Percentiles rank a stretch among this genome's conserved stretches.
Conservation (phyloP, 2,888 invertebrate species). For the Tanytarsus gracilentus region DNA sequence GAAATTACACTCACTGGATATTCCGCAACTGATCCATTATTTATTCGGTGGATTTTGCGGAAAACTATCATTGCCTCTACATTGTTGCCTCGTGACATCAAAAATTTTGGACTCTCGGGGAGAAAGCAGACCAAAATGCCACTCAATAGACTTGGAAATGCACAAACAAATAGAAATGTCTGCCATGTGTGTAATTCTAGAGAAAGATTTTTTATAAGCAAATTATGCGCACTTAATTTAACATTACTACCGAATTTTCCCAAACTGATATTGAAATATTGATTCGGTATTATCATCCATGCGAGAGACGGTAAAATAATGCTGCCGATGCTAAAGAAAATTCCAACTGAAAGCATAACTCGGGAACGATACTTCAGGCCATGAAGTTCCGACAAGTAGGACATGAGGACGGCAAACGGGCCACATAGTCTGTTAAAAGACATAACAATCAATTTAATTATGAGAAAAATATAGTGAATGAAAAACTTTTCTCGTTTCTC, state of each 20-base stretch:
- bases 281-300: constrained; percentile 59
- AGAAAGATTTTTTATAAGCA: not conserved
- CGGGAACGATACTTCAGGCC: constrained; percentile 53
- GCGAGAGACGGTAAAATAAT: constrained; percentile 60
- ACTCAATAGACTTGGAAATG: constrained; percentile 57
- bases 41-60: constrained; percentile 53
- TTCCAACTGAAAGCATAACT: constrained; percentile 55
- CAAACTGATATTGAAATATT: constrained; percentile 42
- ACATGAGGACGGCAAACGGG: constrained; percentile 62
- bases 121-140: constrained; percentile 51
- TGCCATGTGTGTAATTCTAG: constrained; percentile 54
- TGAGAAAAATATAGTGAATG: no score
- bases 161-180: constrained; percentile 49
- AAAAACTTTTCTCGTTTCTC: no score
- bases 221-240: not conserved
- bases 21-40: constrained; percentile 53
- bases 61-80: constrained; percentile 57
- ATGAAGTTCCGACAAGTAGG: constrained; percentile 67
- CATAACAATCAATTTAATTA: no score
- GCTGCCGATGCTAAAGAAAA: constrained; percentile 57
- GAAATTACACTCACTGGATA: constrained; percentile 7
- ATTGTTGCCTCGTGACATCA: constrained; percentile 58
- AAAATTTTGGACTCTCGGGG: constrained; percentile 72
- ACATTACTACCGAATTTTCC: constrained; percentile 38
- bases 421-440: constrained; percentile 57